Evolutionary conservation across 92 coral and sea anemone genomes (phyloP).

Genomic region (Palythoa grandis): DNA sequence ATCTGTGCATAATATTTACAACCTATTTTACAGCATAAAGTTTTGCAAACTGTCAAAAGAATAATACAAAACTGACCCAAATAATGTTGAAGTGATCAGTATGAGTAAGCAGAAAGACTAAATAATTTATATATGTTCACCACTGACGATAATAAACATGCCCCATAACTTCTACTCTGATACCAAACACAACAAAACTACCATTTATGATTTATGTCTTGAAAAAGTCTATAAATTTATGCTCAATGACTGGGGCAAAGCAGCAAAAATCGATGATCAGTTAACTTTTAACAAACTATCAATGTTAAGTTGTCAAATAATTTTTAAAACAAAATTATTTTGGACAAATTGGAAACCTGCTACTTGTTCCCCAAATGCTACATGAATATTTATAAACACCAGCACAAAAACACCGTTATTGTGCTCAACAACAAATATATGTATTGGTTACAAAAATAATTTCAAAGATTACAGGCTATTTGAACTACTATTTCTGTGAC

Average conservation of each 20-base stretch:
- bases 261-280: neutral
- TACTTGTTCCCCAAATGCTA: neutral
- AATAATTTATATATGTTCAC: neutral
- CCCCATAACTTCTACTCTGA: too few relatives aligned
- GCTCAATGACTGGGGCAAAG: neutral
- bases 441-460: slow-evolving; percentile 14
- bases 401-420: neutral
- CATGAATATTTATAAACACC: neutral
- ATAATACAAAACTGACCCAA: neutral
- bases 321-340: slow-evolving; percentile 7
- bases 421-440: neutral
- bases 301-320: neutral
- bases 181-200: too few relatives aligned
- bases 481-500: neutral
- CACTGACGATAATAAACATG: too few relatives aligned
- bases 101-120: neutral
- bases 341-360: neutral
- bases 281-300: neutral
- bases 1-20: slow-evolving; percentile 35
- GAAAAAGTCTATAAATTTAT: too few relatives aligned
- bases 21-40: slow-evolving; percentile 29
- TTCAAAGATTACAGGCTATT: neutral
- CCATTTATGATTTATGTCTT: too few relatives aligned
- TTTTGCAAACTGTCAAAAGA: neutral
- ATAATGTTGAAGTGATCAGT: neutral